Evolutionary conservation across 2,113 vertebrate genomes (phyloP).

Genomic region (Psilopogon haemacephalus): DNA sequence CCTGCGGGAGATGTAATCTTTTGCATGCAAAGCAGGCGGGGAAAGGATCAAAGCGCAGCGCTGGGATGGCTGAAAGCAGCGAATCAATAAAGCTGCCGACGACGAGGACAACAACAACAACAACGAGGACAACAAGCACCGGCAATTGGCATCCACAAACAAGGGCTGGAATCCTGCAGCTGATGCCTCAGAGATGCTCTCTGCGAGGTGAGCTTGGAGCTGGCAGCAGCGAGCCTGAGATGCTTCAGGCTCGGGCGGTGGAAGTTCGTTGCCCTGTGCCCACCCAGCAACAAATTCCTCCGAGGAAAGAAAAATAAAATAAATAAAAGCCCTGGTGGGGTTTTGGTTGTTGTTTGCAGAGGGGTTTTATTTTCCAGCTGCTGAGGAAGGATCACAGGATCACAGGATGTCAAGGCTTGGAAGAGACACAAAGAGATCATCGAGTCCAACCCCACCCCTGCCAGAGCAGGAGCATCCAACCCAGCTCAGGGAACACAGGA

Average conservation of each 20-base stretch:
- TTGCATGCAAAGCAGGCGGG: background rate
- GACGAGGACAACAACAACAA: background rate
- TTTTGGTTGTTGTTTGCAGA: no score
- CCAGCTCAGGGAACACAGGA: no score
- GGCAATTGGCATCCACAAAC: background rate
- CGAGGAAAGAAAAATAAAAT: no score
- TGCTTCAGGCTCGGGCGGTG: background rate
- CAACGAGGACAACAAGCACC: no score
- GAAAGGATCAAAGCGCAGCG: background rate
- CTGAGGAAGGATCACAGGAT: no score
- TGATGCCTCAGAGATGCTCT: background rate
- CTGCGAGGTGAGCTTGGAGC: background rate
- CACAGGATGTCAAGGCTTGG: no score
- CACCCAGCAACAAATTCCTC: background rate
- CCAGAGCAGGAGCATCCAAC: no score
- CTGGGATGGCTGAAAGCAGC: background rate
- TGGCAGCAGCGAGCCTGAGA: background rate
- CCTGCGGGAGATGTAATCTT: slow-evolving; percentile 40
- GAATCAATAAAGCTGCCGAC: background rate
- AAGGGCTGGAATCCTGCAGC: background rate
- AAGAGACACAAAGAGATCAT: no score
- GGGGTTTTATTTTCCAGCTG: no score
- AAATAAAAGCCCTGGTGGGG: no score
- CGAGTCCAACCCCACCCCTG: no score
- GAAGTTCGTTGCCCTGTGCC: background rate